These are phyloP conservation scores for Lithophane semibrunnea DNA, from an alignment of 2,888 invertebrate genomes.

Conservation along the genomic window DNA sequence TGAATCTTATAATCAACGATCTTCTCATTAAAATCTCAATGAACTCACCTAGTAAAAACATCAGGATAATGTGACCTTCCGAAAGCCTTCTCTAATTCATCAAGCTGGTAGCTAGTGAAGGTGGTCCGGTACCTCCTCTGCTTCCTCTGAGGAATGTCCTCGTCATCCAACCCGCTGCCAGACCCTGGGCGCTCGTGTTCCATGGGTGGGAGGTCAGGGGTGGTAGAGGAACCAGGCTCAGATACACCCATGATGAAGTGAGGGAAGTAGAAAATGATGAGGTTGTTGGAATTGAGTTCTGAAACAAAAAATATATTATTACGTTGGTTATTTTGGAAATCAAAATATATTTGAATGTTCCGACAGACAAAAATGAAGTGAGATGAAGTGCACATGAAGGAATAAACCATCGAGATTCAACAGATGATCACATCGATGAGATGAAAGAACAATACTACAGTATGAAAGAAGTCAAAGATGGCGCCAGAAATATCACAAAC, in stretches of 20 bases:
- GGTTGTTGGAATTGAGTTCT: conserved; percentile 64
- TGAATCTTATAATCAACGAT: neutral
- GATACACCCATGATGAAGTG: conserved; percentile 83
- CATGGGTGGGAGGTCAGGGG: conserved; percentile 80
- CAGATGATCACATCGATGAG: neutral
- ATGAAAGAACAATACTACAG: neutral
- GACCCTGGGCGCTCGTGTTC: conserved; percentile 84
- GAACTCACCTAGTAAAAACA: conserved; percentile 96
- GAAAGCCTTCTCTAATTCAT: conserved; percentile 99
- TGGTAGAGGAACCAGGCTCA: conserved; percentile 82
- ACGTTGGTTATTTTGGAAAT: conserved; percentile 3
- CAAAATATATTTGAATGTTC: neutral
- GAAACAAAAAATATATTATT: conserved; percentile 68
- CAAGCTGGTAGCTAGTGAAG: conserved; percentile 98
- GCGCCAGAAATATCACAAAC: neutral
- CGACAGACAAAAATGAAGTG: neutral
- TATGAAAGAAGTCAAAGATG: neutral
- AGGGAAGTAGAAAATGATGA: conserved; percentile 58
- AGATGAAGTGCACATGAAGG: neutral
- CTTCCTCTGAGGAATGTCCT: conserved; percentile 96
- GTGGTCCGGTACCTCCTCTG: conserved; percentile 98
- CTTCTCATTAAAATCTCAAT: neutral
- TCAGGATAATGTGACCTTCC: conserved; percentile 99
- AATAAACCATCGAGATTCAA: neutral
- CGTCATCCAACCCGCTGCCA: conserved; percentile 90